Base-by-base conservation (phyloP, 92 coral and sea anemone genomes). In the Micromussa lordhowensis region DNA sequence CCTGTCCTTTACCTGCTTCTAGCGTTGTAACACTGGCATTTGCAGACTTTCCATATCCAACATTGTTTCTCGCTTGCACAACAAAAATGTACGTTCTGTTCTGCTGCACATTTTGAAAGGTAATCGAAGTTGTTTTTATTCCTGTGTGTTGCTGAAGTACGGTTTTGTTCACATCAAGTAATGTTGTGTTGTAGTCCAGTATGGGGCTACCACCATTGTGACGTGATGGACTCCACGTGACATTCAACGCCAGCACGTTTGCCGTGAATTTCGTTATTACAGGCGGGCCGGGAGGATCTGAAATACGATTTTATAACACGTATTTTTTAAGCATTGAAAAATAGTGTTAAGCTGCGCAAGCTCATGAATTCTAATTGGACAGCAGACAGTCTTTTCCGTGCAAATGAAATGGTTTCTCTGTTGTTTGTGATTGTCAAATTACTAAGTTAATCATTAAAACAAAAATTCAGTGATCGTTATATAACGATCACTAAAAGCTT, bases 221-320 rank as follows among this genome's bases (percentile, higher is more conserved):
- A 54, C 32, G 54, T 12, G 87, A 55, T 31, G 22, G 57, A n/a
- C 75, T 74, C 88, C 88, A 84, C 73, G 72, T 74, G 48, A 26
- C 58, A 59, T 21, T 73, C 4, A 84, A 32, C 38, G 71, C 64
- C 88, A 73, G 58, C 74, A 84, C 64, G 64, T 74, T 53, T 26
- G 38, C 74, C 24, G 19, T 22, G 38, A 58, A 26, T 75, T 57
- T 75, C 28, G 8, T 22, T 1, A 84, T 24, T 38, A 54, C 34
- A 57, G 87, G 70, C 1, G 31, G 80, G 38, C 87, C 44, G 22
- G 87, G 87, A 54, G 87, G 36, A 84, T 32, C 81, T 84, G 80
- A 75, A 84, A 36, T 59, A 36, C 2, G 28, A 57, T 30, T 57
- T 15, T 54, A 3, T 40, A 40, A 9, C 4, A 40, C 48, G 4